A percentile compares a stretch with the other conserved stretches of the same genome.
Evolutionary conservation across 2,888 invertebrate species (phyloP).

Genomic region (Agriopis aurantiaria): DNA sequence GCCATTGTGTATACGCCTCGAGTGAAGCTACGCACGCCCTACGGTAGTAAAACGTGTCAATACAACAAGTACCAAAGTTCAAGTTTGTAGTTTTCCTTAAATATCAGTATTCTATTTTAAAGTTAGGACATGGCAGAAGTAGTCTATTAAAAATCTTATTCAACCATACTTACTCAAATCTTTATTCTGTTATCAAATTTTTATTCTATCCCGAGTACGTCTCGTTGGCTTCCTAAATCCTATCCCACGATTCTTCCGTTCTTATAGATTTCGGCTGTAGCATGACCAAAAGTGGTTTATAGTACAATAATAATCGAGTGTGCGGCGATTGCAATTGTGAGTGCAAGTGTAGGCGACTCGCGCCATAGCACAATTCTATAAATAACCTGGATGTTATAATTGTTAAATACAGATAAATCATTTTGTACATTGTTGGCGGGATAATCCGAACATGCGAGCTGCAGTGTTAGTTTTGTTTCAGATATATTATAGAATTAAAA

Average conservation of each 20-base stretch:
- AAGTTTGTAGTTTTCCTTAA: no score
- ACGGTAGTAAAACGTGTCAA: no score
- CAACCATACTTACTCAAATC: no score
- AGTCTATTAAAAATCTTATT: no score
- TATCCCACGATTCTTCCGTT: background rate
- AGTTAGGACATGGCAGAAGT: no score
- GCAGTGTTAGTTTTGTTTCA: conserved; percentile 18
- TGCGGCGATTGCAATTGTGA: background rate
- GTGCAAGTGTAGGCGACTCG: conserved; percentile 25
- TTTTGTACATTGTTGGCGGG: conserved; percentile 40
- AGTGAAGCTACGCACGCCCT: no score
- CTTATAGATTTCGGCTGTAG: background rate
- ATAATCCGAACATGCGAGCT: conserved; percentile 19
- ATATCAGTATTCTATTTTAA: no score
- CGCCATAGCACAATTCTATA: conserved; percentile 22
- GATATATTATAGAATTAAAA: conserved; percentile 4
- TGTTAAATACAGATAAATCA: conserved; percentile 60
- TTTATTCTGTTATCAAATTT: no score
- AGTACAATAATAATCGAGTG: conserved; percentile 3
- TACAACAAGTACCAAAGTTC: no score
- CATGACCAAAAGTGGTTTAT: background rate
- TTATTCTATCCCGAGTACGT: no score
- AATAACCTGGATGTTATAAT: conserved; percentile 53
- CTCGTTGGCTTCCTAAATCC: no score
- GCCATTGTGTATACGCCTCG: no score